Percentiles rank a stretch among this genome's conserved stretches.
Evolutionary conservation across 2,113 vertebrate genomes (phyloP).

Genomic region (Sturnira hondurensis): DNA sequence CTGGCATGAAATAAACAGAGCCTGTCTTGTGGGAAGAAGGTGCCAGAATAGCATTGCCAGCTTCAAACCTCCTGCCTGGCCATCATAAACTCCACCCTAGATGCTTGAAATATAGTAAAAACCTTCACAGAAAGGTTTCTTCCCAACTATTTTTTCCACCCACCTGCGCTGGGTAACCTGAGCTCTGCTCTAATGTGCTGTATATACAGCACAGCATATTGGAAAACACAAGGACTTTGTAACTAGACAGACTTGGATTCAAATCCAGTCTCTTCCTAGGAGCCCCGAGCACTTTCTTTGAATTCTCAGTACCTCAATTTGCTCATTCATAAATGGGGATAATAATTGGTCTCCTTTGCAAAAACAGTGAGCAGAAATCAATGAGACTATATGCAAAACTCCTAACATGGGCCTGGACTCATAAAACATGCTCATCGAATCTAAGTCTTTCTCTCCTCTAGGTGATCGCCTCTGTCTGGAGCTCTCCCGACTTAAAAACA

Average conservation of each 20-base stretch:
- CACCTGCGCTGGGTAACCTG: slow-evolving; percentile 12
- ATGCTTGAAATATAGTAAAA: slow-evolving; percentile 33
- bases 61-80: slow-evolving; percentile 26
- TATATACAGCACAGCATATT: background rate
- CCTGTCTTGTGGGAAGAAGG: slow-evolving; percentile 50
- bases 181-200: background rate
- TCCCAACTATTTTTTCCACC: background rate
- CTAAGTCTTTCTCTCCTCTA: background rate
- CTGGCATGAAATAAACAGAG: slow-evolving; percentile 65
- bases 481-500: background rate
- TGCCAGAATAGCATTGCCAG: slow-evolving; percentile 45
- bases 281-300: background rate
- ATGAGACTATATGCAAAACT: background rate
- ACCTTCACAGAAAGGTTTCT: slow-evolving; percentile 30
- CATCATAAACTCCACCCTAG: slow-evolving; percentile 31
- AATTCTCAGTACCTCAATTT: background rate
- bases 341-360: background rate
- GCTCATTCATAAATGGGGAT: background rate
- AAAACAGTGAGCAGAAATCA: background rate
- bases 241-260: background rate
- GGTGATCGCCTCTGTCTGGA: background rate
- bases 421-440: background rate
- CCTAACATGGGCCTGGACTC: background rate
- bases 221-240: background rate
- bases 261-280: background rate